Percentiles rank a stretch among this genome's conserved stretches.
Evolutionary conservation across 2,888 invertebrate species (phyloP).

Genomic region (Prosapia bicincta): DNA sequence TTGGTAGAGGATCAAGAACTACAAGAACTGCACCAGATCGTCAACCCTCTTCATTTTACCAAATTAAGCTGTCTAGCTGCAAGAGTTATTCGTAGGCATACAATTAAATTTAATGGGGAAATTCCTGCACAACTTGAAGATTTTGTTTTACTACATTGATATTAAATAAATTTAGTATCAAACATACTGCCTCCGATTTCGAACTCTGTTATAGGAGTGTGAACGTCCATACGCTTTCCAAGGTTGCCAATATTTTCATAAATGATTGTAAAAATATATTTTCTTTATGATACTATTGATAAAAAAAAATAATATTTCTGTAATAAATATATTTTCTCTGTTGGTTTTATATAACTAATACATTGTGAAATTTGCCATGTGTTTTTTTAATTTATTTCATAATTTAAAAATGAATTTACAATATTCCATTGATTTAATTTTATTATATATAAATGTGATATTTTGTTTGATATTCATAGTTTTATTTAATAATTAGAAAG

Average conservation of each 20-base stretch:
- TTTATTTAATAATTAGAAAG: neutral
- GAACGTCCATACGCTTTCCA: neutral
- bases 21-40: conserved; percentile 51
- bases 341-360: neutral
- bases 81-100: conserved; percentile 57
- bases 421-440: neutral
- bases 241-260: neutral
- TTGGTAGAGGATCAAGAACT: conserved; percentile 26
- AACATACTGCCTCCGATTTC: neutral
- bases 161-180: neutral
- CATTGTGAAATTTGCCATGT: neutral
- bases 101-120: conserved; percentile 41
- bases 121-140: conserved; percentile 35
- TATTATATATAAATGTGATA: neutral
- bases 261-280: neutral
- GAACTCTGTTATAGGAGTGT: neutral
- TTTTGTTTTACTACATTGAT: conserved; percentile 35
- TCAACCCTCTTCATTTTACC: conserved; percentile 74
- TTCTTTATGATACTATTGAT: neutral
- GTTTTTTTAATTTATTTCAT: neutral
- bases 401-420: neutral
- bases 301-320: neutral
- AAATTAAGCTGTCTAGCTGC: conserved; percentile 85
- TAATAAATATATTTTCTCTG: neutral
- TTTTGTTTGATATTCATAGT: neutral